Conservation (phyloP, 2,888 invertebrate species). For the Lasioglossum vierecki region DNA sequence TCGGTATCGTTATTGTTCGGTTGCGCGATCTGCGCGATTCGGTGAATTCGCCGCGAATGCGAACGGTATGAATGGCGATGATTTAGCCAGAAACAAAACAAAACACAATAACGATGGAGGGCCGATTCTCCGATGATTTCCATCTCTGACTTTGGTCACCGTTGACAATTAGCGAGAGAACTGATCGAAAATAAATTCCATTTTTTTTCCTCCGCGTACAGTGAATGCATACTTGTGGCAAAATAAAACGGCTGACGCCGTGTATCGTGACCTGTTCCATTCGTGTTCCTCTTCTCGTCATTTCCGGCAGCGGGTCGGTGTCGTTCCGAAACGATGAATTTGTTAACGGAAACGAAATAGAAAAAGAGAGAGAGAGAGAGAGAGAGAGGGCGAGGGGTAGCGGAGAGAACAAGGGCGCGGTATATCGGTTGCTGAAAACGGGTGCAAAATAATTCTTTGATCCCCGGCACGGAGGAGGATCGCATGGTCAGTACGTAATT, state of each 20-base stretch:
- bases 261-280: background rate
- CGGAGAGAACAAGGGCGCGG: background rate
- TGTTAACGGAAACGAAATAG: background rate
- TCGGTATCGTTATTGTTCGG: constrained; percentile 59
- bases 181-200: constrained; percentile 44
- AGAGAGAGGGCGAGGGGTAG: background rate
- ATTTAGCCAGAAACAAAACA: constrained; percentile 43
- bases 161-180: constrained; percentile 46
- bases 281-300: background rate
- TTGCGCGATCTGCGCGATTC: constrained; percentile 53
- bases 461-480: background rate
- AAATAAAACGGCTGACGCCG: background rate
- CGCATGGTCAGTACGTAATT: constrained; percentile 23
- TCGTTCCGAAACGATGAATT: constrained; percentile 9
- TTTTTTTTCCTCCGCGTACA: background rate
- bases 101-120: constrained; percentile 21
- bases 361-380: background rate
- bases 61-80: constrained; percentile 12
- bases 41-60: constrained; percentile 31
- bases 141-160: constrained; percentile 37
- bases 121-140: constrained; percentile 49
- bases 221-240: background rate
- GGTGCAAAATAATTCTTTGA: background rate
- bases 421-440: background rate
- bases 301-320: background rate